Conservation (phyloP, 2,113 vertebrate species). For the Heliornis fulica region DNA sequence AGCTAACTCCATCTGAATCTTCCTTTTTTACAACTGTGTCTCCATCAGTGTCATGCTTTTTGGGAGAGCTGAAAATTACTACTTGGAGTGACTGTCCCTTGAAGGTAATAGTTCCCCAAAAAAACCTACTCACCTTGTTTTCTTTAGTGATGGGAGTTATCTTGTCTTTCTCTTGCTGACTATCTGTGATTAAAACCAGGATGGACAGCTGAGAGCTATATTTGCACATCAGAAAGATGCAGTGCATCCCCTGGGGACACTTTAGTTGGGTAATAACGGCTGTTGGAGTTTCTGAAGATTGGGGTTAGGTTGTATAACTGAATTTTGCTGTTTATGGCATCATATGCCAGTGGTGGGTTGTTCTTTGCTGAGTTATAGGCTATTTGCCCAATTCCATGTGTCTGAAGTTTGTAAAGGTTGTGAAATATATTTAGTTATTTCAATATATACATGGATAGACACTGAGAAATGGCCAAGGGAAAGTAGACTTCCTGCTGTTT, state of each 20-base stretch:
- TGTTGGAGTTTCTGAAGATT: not conserved
- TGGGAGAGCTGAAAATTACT: not conserved
- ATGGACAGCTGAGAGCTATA: not conserved
- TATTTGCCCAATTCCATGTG: not conserved
- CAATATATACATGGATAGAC: rapidly evolving
- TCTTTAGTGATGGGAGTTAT: not conserved
- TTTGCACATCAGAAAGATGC: not conserved
- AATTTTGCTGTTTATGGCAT: not conserved
- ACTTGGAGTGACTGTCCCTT: not conserved
- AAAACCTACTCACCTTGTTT: not conserved
- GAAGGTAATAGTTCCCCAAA: not conserved
- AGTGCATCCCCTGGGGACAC: not conserved
- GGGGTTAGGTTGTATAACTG: not conserved
- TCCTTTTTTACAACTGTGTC: not conserved
- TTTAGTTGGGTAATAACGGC: not conserved
- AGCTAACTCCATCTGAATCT: not conserved
- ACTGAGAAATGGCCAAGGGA: not conserved
- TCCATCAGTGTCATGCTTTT: not conserved
- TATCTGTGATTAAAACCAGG: not conserved
- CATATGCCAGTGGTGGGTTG: not conserved
- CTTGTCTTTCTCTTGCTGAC: not conserved
- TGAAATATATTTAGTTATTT: not conserved
- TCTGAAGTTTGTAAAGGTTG: not conserved
- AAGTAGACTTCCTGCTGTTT: not conserved
- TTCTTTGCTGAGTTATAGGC: not conserved